Evolutionary conservation across 2,888 invertebrate species (phyloP).

Genomic region (Elmis aenea): DNA sequence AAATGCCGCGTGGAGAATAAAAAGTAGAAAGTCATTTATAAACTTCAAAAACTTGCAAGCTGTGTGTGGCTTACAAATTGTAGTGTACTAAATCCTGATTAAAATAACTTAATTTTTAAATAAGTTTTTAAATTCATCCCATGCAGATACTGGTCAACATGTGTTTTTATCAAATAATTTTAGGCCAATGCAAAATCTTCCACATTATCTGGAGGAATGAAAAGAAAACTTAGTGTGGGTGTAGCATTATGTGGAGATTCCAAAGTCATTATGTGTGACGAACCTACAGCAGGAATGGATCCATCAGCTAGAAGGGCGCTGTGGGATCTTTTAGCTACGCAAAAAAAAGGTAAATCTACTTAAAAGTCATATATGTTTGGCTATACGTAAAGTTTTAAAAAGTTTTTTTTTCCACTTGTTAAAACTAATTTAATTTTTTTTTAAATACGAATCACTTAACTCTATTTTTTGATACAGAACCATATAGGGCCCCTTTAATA

Average conservation of each 20-base stretch:
- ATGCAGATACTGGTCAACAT: too few species aligned
- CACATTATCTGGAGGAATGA: constrained; percentile 80
- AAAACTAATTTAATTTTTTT: neutral
- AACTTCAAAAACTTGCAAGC: too few species aligned
- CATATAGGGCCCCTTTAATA: too few species aligned
- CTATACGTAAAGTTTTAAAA: neutral
- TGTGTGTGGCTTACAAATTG: too few species aligned
- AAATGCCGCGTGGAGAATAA: too few species aligned
- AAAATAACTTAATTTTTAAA: too few species aligned
- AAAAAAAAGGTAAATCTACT: constrained; percentile 51
- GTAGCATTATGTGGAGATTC: constrained; percentile 73
- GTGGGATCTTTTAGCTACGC: constrained; percentile 74
- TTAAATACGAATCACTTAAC: too few species aligned
- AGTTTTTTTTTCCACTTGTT: neutral
- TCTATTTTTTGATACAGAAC: too few species aligned
- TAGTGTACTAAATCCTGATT: too few species aligned
- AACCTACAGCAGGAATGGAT: constrained; percentile 83
- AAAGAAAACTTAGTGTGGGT: constrained; percentile 69
- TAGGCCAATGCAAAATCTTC: constrained; percentile 39
- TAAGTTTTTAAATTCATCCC: too few species aligned
- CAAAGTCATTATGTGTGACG: constrained; percentile 67
- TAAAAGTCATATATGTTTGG: neutral
- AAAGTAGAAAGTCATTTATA: too few species aligned
- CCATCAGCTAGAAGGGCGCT: constrained; percentile 75
- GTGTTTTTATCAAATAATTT: neutral